Conservation (phyloP, 1,140 invertebrate genomes). For the Cherax destructor region DNA sequence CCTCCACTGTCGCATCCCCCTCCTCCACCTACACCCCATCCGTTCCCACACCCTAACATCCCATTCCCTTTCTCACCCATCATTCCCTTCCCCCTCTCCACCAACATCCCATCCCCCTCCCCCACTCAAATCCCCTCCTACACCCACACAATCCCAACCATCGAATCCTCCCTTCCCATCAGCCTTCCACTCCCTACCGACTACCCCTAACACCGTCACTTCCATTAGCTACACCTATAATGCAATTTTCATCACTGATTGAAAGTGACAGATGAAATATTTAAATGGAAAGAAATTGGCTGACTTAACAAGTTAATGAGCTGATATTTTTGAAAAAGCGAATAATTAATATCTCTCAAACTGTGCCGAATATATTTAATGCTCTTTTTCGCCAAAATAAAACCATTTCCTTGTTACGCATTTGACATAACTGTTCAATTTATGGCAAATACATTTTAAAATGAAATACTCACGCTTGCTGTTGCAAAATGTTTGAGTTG, state of each 20-base stretch:
- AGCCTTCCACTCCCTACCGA: not conserved
- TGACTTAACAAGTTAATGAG: slow-evolving; percentile 22
- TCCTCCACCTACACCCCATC: too few relatives aligned
- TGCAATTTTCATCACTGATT: slow-evolving; percentile 28
- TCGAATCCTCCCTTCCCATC: not conserved
- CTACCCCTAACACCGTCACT: not conserved
- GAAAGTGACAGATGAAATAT: slow-evolving; percentile 44
- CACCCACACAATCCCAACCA: not conserved
- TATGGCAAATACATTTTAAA: not conserved
- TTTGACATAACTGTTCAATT: slow-evolving; percentile 4
- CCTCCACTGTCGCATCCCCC: not conserved
- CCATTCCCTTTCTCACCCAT: not conserved
- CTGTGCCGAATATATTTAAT: not conserved
- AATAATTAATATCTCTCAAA: not conserved
- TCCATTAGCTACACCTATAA: slow-evolving; percentile 5
- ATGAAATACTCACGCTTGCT: not conserved
- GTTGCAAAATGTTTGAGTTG: not conserved
- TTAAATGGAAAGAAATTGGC: slow-evolving; percentile 41
- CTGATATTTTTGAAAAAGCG: not conserved
- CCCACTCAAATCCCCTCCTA: not conserved
- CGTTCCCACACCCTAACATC: not conserved
- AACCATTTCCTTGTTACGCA: not conserved
- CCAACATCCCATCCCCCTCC: not conserved
- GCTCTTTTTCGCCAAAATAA: not conserved
- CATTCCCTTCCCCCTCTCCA: not conserved